Evolutionary conservation across 1,140 invertebrate genomes (phyloP), one percentile per base, ranked within the genome.

Genomic region (Cydia strobilella): DNA sequence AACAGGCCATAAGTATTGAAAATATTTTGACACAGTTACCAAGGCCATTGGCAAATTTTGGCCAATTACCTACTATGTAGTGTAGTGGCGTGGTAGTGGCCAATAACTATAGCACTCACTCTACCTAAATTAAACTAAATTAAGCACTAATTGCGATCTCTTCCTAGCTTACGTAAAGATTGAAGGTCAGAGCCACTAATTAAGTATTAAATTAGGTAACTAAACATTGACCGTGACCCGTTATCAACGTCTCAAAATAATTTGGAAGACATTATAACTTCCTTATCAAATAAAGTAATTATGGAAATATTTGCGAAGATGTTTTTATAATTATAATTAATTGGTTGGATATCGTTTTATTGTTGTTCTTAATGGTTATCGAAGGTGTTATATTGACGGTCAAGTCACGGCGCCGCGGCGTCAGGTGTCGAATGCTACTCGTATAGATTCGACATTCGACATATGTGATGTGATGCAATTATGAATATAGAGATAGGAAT

Each of bases 201-300:
- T 48, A 48, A 48, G 31, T 31, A n/a, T 0, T 15, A n/a, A n/a
- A n/a, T n/a, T n/a, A n/a, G n/a, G n/a, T 59, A 23, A 23, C 23
- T 23, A 59, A 59, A 4, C 54, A 23, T 39, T 18, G 12, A 10
- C 5, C 13, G 25, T 31, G 63, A 66, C 31, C 65, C 39, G 6
- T 69, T 69, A 69, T 69, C 65, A 15, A 0, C 0, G n/a, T n/a
- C 39, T 13, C 51, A 3, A 7, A 20, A n/a, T 39, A 69, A 39
- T 20, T 69, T 20, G n/a, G 31, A 31, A 69, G 12, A 18, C 31
- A 39, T 69, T 66, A 18, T 35, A 39, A 69, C 65, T 69, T 69
- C 27, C 65, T 69, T 69, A 69, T 69, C 65, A 20, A 69, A 39
- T 69, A 39, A 18, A 69, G 9, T 10, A 69, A 69, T 69, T 42